A percentile compares a stretch with the other conserved stretches of the same genome.
Conservation (phyloP, 2,113 vertebrate genomes). For the Stigmatopora nigra region DNA sequence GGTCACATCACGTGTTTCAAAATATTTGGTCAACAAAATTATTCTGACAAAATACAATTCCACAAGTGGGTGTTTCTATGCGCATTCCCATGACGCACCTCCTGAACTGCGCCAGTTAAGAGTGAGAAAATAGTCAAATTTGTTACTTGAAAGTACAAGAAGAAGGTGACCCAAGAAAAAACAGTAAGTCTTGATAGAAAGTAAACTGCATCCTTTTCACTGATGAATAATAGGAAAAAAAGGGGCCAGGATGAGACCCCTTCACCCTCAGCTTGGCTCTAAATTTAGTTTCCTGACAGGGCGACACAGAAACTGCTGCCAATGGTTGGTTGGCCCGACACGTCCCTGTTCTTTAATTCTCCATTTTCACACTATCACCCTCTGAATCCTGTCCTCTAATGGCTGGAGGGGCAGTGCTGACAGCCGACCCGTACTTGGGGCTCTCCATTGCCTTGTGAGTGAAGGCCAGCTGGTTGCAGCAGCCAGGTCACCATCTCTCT, state of each 20-base stretch:
- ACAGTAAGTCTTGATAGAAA: constrained; percentile 34
- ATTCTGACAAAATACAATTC: neutral
- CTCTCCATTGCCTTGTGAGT: constrained; percentile 4
- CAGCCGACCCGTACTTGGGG: constrained; percentile 13
- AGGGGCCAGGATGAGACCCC: constrained; percentile 46
- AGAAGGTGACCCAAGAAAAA: constrained; percentile 9
- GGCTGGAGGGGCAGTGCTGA: neutral
- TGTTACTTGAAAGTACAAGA: neutral
- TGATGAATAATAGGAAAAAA: constrained; percentile 64
- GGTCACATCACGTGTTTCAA: too few species aligned
- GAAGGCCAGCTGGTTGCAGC: constrained; percentile 30
- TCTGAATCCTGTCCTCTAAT: constrained; percentile 20
- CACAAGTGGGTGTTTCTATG: too few species aligned
- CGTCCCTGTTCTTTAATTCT: constrained; percentile 34
- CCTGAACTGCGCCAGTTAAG: neutral
- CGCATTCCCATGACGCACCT: too few species aligned
- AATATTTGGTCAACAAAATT: neutral
- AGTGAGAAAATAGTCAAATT: neutral
- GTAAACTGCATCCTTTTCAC: constrained; percentile 61
- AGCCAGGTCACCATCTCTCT: constrained; percentile 26
- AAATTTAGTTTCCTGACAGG: constrained; percentile 51
- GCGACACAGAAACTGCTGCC: constrained; percentile 30
- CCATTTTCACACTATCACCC: constrained; percentile 8
- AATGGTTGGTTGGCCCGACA: constrained; percentile 19
- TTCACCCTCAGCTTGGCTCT: constrained; percentile 47